Conservation (phyloP, 2,797 vertebrate genomes). For the Pipistrellus kuhlii region DNA sequence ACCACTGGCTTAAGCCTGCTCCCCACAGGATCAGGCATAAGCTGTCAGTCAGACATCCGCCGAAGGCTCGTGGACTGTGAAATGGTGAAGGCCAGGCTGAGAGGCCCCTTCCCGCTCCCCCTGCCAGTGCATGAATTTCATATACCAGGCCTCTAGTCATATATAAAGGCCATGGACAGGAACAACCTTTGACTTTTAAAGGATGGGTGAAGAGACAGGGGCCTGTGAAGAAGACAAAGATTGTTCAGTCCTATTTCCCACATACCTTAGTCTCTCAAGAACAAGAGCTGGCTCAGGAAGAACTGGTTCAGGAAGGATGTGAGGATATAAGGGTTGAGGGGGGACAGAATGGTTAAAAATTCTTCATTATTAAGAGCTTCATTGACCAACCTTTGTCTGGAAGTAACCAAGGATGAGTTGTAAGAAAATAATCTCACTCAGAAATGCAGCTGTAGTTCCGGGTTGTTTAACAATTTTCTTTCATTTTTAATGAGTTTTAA, state of each 20-base stretch:
- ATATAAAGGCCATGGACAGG: background rate
- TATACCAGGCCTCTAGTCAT: background rate
- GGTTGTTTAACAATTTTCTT: constrained; percentile 49
- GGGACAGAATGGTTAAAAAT: constrained; percentile 48
- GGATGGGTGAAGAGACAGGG: constrained; percentile 42
- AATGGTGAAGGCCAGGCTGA: no score
- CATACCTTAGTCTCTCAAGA: constrained; percentile 57
- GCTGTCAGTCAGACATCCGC: no score
- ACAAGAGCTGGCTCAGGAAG: constrained; percentile 56
- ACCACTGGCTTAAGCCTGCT: no score
- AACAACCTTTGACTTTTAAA: background rate
- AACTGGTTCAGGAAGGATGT: constrained; percentile 62
- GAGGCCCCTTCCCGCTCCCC: accelerated
- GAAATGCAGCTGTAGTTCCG: constrained; percentile 60
- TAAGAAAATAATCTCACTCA: constrained; percentile 47
- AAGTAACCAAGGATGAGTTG: constrained; percentile 68
- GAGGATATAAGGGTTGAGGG: background rate
- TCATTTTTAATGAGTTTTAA: constrained; percentile 69
- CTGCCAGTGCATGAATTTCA: no score
- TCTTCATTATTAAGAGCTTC: constrained; percentile 72
- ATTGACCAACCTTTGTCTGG: constrained; percentile 51
- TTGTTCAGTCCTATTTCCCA: constrained; percentile 14
- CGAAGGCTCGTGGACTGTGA: no score
- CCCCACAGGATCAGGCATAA: no score
- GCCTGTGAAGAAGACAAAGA: constrained; percentile 54